These are phyloP conservation scores for Ceramica pisi DNA, from an alignment of 2,888 invertebrate genomes.

Conservation along the genomic window DNA sequence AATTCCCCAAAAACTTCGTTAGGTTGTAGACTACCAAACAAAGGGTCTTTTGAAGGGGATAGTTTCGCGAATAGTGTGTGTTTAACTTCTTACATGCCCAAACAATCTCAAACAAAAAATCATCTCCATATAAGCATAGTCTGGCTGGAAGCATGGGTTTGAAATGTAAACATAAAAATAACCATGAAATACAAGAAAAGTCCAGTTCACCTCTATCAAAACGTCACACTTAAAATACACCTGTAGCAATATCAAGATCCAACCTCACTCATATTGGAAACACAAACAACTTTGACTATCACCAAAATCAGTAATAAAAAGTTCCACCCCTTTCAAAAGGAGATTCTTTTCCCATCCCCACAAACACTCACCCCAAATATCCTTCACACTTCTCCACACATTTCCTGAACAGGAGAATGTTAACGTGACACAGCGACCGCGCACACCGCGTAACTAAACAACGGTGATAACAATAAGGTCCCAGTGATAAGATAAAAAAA, in stretches of 20 bases:
- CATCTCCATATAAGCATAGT: too few relatives aligned
- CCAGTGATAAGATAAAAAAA: constrained; percentile 81
- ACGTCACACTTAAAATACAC: neutral
- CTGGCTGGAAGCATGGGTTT: too few relatives aligned
- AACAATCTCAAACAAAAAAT: too few relatives aligned
- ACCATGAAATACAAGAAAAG: neutral
- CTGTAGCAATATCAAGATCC: neutral
- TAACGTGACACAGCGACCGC: constrained; percentile 55
- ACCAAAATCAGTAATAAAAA: neutral
- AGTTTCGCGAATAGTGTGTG: neutral
- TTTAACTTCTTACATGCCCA: neutral
- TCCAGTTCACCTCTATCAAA: neutral
- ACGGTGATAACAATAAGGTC: constrained; percentile 63
- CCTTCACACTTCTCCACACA: constrained; percentile 43
- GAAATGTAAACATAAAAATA: too few relatives aligned
- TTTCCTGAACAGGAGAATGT: constrained; percentile 36
- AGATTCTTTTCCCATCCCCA: neutral
- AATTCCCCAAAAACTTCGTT: too few relatives aligned
- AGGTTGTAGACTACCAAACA: too few relatives aligned
- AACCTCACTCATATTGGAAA: neutral
- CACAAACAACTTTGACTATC: neutral
- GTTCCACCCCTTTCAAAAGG: neutral
- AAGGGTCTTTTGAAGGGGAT: too few relatives aligned
- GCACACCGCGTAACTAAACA: constrained; percentile 62
- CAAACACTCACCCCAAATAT: constrained; percentile 31